Evolutionary conservation across 2,888 invertebrate genomes (phyloP).

Genomic region (Drosophila colorata): DNA sequence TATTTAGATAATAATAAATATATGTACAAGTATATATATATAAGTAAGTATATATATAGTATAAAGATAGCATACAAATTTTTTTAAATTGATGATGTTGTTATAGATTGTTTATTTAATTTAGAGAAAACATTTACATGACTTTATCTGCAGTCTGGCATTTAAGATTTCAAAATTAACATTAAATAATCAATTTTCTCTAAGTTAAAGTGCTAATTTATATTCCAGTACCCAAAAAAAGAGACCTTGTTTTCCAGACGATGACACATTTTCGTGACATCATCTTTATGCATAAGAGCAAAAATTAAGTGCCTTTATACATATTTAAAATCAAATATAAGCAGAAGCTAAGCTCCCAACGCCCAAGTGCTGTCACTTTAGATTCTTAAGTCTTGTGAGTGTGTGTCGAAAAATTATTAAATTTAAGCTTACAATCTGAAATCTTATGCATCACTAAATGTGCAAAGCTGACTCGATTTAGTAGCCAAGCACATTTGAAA

Average conservation of each 20-base stretch:
- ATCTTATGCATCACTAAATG: conserved; percentile 1
- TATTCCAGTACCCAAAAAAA: background rate
- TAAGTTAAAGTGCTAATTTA: background rate
- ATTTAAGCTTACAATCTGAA: conserved; percentile 12
- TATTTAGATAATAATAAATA: too few relatives aligned
- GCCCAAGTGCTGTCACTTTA: background rate
- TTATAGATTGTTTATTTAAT: too few relatives aligned
- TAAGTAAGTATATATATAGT: too few relatives aligned
- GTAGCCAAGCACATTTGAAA: conserved; percentile 5
- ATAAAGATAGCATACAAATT: too few relatives aligned
- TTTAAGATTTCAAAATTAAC: background rate
- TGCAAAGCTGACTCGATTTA: conserved; percentile 1
- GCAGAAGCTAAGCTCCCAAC: background rate
- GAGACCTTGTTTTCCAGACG: background rate
- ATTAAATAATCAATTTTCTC: background rate
- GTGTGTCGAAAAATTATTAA: background rate
- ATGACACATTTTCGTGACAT: conserved; percentile 8
- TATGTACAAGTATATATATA: too few relatives aligned
- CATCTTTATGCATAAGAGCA: background rate
- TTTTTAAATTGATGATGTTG: too few relatives aligned
- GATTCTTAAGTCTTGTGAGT: background rate
- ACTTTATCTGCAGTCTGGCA: background rate
- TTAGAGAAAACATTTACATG: background rate
- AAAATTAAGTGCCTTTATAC: conserved; percentile 2
- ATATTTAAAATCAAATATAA: background rate